Base-by-base conservation (phyloP, 2,113 vertebrate species). In the Tyrannus savana region DNA sequence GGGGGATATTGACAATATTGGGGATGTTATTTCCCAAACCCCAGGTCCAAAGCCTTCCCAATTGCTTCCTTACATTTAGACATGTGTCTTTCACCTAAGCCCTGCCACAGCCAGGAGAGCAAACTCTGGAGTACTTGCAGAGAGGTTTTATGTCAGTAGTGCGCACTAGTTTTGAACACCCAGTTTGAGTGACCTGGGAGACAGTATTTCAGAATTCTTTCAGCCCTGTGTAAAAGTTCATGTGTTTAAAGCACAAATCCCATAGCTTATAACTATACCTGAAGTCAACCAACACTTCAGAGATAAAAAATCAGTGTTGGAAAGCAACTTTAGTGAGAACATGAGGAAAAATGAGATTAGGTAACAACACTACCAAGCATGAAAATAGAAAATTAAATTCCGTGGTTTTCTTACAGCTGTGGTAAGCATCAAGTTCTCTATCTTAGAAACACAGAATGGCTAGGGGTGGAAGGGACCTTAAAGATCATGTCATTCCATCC, bases 401-500 rank as follows among this genome's bases (percentile, higher is more conserved):
- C 9, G 2, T 33, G 6, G 5, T 90, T 81, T 87, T 18, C 14
- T 35, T 90, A 2, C 18, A 59, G 17, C 30, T 73, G 37, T 0
- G 0, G 22, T 47, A 16, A 52, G 3, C 39, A 73, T 58, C 14
- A 50, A 69, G 21, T 13, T 47, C 10, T 63, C n/a, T 39, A 1
- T 37, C n/a, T 55, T 22, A 25, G 37, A 42, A 42, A 53, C 31
- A 15, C 5, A 22, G 13, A 42, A 21, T n/a, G 59, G 18, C 12
- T 42, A 52, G 37, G 35, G 30, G 15, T 41, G 37, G 60, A 18
- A 44, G 19, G 10, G 19, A 64, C 24, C 18, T 53, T 14, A 28
- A n/a, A 63, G 5, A 1, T 5, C 24, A n/a, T 4, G 14, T 30
- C 5, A 5, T 52, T 0, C 30, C 37, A 41, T 17, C 22, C 22